Percentiles rank a stretch among this genome's conserved stretches.
Conservation (phyloP, 2,113 vertebrate genomes). For the Tapirus terrestris region DNA sequence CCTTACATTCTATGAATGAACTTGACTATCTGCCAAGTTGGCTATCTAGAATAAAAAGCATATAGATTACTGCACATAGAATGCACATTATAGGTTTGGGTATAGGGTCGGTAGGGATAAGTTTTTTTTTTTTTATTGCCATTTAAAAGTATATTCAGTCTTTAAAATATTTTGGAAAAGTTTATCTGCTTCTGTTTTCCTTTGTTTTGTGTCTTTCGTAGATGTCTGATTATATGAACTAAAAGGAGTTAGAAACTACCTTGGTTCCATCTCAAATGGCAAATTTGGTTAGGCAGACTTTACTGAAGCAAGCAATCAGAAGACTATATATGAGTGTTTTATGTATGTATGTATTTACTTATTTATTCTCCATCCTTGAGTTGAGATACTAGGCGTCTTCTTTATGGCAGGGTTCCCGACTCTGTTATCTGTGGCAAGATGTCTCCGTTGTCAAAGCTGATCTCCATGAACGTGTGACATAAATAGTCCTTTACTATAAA, state of each 20-base stretch:
- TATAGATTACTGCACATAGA: not conserved
- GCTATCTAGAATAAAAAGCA: not conserved
- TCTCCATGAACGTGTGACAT: not conserved
- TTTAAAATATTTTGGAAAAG: not conserved
- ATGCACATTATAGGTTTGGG: not conserved
- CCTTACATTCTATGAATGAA: not conserved
- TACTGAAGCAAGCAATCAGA: not conserved
- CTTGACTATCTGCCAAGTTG: not conserved
- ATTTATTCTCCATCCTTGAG: not conserved
- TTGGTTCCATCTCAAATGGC: not conserved
- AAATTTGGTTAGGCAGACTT: not conserved
- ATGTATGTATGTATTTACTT: not conserved
- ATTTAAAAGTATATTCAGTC: not conserved
- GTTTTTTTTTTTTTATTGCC: not conserved
- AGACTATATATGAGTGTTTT: not conserved
- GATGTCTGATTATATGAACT: not conserved
- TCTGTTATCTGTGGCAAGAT: not conserved
- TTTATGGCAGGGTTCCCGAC: not conserved
- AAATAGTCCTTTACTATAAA: not conserved
- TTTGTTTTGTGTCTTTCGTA: not conserved
- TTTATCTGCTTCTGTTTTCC: not conserved
- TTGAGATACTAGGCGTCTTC: not conserved
- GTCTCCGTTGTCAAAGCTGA: not conserved
- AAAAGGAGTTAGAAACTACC: not conserved
- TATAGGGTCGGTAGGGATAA: accelerated